Evolutionary conservation across 2,113 vertebrate species (phyloP).

Genomic region (Prolemur simus): DNA sequence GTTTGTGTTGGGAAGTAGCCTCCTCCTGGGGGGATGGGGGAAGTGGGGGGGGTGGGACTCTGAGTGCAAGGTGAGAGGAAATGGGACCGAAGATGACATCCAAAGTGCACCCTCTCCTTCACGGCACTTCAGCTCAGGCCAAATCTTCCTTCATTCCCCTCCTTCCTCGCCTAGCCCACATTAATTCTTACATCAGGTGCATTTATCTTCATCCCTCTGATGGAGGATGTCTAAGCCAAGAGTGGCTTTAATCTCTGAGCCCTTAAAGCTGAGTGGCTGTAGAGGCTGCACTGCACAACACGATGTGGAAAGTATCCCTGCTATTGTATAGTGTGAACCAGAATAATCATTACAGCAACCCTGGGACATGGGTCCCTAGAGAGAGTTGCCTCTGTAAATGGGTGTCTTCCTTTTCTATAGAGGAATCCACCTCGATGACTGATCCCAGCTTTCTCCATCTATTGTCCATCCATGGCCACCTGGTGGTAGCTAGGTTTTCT

Average conservation of each 20-base stretch:
- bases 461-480: neutral
- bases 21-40: neutral
- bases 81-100: neutral
- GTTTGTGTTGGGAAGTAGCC: conserved; percentile 8
- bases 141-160: neutral
- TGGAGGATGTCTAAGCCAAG: neutral
- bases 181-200: conserved; percentile 30
- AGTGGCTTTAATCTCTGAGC: conserved; percentile 23
- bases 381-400: neutral
- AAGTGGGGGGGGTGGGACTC: neutral
- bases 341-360: neutral
- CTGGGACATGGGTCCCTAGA: neutral
- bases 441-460: neutral
- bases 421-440: neutral
- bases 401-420: neutral
- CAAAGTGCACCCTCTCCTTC: neutral
- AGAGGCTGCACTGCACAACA: neutral
- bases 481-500: conserved; percentile 4
- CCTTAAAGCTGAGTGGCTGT: neutral
- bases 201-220: conserved; percentile 38
- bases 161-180: neutral
- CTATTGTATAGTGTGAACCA: neutral
- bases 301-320: neutral
- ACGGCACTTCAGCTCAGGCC: neutral
- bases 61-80: neutral